A percentile compares a stretch with the other conserved stretches of the same genome.
Evolutionary conservation across 2,113 vertebrate genomes (phyloP).

Genomic region (Atrichornis clamosus): DNA sequence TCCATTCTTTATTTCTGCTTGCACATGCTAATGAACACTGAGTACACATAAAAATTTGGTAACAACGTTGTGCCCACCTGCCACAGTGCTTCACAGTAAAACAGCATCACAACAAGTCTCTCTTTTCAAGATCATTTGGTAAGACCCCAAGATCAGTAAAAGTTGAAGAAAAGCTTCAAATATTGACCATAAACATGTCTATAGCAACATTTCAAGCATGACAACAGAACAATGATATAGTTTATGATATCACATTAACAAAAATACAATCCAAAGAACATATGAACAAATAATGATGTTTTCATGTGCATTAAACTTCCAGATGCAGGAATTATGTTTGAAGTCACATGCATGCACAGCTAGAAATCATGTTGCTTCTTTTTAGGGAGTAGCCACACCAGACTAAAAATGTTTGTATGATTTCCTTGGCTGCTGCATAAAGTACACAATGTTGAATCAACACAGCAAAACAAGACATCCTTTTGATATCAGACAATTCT

Average conservation of each 20-base stretch:
- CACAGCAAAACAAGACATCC: not conserved
- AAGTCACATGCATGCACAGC: not conserved
- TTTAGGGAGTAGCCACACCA: not conserved
- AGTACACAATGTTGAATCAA: not conserved
- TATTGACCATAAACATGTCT: not conserved
- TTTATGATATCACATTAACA: conserved; percentile 39
- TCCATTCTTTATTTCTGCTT: not conserved
- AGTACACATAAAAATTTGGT: not conserved
- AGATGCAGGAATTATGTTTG: not conserved
- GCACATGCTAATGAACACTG: not conserved
- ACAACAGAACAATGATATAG: conserved; percentile 53
- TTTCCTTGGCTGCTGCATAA: conserved; percentile 3
- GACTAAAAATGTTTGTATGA: not conserved
- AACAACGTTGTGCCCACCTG: not conserved
- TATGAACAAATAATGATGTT: not conserved
- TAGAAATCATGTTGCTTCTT: not conserved
- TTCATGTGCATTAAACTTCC: not conserved
- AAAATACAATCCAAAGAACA: conserved; percentile 38
- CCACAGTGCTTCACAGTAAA: not conserved
- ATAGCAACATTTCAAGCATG: conserved; percentile 45
- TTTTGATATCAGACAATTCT: not conserved
- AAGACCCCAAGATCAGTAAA: not conserved
- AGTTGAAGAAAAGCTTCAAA: conserved; percentile 54
- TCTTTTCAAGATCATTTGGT: not conserved
- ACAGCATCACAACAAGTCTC: not conserved